Evolutionary conservation across 2,888 invertebrate genomes (phyloP).

Genomic region (Spilosoma lubricipeda): DNA sequence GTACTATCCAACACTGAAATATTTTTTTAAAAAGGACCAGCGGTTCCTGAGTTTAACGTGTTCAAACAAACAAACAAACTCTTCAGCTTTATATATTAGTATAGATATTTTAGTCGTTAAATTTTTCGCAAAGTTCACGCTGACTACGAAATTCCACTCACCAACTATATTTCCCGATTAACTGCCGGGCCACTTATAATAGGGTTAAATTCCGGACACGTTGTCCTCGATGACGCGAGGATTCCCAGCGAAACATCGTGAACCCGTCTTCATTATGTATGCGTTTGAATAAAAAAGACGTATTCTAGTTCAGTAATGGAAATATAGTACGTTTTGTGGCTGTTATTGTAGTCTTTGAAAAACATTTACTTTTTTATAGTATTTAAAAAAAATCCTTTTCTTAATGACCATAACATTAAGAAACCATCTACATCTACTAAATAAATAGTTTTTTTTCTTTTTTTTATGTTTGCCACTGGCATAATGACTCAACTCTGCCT

Average conservation of each 20-base stretch:
- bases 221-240: slow-evolving; percentile 57
- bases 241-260: slow-evolving; percentile 47
- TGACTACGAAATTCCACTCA: slow-evolving; percentile 34
- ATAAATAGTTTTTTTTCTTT: too few species aligned
- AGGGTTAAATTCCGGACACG: slow-evolving; percentile 70
- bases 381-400: not conserved
- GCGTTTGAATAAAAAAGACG: slow-evolving; percentile 52
- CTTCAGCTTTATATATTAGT: too few species aligned
- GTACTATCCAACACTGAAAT: too few species aligned
- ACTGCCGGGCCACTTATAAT: slow-evolving; percentile 55
- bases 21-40: too few species aligned
- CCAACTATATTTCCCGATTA: slow-evolving; percentile 44
- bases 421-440: too few species aligned
- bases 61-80: too few species aligned
- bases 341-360: slow-evolving; percentile 5
- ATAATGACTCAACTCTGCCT: too few species aligned
- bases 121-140: not conserved
- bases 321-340: slow-evolving; percentile 27
- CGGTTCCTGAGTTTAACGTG: too few species aligned
- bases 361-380: slow-evolving; percentile 3
- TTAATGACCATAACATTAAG: not conserved
- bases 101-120: not conserved
- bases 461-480: too few species aligned
- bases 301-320: slow-evolving; percentile 45
- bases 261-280: slow-evolving; percentile 50